Base-by-base conservation (phyloP, 2,113 vertebrate species). In the Hassar affinis region DNA sequence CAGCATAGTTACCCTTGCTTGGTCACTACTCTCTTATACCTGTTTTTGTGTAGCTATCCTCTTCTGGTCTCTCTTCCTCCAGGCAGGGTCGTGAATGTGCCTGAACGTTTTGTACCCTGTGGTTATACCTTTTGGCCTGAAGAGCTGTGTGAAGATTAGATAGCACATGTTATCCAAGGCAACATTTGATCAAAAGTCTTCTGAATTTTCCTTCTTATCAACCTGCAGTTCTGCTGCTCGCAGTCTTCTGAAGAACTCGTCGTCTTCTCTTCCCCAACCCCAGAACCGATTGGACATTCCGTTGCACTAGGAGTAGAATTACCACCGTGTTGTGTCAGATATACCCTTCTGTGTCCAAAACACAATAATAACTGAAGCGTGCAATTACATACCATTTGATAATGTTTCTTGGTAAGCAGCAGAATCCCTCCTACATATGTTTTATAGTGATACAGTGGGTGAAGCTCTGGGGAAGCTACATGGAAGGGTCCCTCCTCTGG, bases 211-310 rank as follows among this genome's bases (percentile, higher is more conserved):
- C 17, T 18, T n/a, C 25, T 62, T 10, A 17, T 52, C 89, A 89
- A 99, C 98, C 96, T 99, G 95, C 30, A 99, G 91, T 52, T 96
- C 94, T 0, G 97, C 97, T 89, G 95, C 95, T 91, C 92, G 96
- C 66, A 99, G 96, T 49, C 98, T 92, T 35, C 97, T 92, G 89
- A 99, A 99, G 91, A 99, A 99, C 92, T 99, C 98, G 0, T 99
- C 98, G 0, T 99, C 98, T 88, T 99, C 98, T 10, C 98, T 89
- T 68, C 98, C 98, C 98, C 98, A 99, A 75, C 98, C 98, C 98
- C 98, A 99, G 93, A 99, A 99, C 79, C 98, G 95, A 91, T 99
- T 99, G 8, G 98, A 99, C 98, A 99, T 99, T 69, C 98, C 98
- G 0, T 99, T 99, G 92, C 97, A 99, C 98, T 99, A 90, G 14